Conservation (phyloP, 2,113 vertebrate species). For the Urocitellus parryii region DNA sequence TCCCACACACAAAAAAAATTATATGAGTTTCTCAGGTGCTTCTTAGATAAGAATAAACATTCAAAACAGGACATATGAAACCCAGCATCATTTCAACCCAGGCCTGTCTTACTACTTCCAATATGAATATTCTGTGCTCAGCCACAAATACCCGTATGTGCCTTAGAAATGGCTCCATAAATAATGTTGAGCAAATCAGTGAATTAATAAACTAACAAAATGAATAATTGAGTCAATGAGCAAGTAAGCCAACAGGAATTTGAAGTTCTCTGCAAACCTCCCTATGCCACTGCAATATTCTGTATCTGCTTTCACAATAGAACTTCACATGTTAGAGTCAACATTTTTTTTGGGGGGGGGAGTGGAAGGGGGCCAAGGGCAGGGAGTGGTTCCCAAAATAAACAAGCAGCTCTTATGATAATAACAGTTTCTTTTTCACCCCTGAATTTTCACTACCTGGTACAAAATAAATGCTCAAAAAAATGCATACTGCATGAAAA, state of each 20-base stretch:
- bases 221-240: background rate
- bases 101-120: background rate
- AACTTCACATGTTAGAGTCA: background rate
- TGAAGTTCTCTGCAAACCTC: background rate
- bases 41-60: background rate
- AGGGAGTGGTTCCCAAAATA: background rate
- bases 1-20: background rate
- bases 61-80: background rate
- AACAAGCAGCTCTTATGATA: background rate
- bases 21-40: background rate
- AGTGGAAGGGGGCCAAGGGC: accelerated
- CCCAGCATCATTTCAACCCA: background rate
- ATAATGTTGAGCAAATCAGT: constrained; percentile 7
- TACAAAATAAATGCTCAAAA: background rate
- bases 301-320: background rate
- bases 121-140: background rate
- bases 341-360: background rate
- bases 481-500: background rate
- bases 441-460: constrained; percentile 1
- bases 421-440: background rate
- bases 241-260: background rate
- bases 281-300: background rate
- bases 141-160: background rate
- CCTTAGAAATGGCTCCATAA: background rate
- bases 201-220: background rate